A percentile compares a stretch with the other conserved stretches of the same genome.
phyloP scores from a whole-genome alignment of 2,888 invertebrate species.

The Cancer borealis region DNA sequence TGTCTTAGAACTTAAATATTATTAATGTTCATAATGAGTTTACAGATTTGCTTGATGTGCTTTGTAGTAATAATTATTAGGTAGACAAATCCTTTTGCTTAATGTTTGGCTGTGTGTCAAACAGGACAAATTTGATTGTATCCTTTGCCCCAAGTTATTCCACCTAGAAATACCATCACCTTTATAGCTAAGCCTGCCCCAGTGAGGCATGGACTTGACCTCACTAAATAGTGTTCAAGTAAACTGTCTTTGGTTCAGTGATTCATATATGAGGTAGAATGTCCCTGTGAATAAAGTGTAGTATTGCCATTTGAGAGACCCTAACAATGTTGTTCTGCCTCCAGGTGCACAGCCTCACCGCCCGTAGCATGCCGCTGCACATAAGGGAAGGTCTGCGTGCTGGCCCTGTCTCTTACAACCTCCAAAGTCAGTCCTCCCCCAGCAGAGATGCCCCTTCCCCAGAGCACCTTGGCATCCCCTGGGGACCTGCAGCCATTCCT shows the following conservation, averaged over 20 bases:
- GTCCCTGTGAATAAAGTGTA: background rate
- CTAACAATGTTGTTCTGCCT: background rate
- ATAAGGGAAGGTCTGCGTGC: conserved; percentile 85
- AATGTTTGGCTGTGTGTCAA: background rate
- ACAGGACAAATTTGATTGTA: background rate
- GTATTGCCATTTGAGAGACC: background rate
- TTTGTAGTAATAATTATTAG: background rate
- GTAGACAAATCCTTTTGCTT: background rate
- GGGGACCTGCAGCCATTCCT: conserved; percentile 72
- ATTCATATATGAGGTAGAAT: background rate
- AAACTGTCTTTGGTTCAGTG: background rate
- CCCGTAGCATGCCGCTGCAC: conserved; percentile 88
- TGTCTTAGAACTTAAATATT: background rate
- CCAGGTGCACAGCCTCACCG: conserved; percentile 88
- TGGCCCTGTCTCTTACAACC: background rate
- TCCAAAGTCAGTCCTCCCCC: background rate
- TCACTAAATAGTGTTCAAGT: background rate
- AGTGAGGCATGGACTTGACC: background rate
- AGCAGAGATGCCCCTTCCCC: conserved; percentile 72
- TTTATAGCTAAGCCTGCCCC: background rate
- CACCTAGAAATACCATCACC: background rate
- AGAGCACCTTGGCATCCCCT: conserved; percentile 76
- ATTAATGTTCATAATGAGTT: background rate
- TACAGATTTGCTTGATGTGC: background rate
- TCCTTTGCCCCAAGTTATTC: background rate